Evolutionary conservation across 2,888 invertebrate species (phyloP).

Genomic region (Eilema sororculum): DNA sequence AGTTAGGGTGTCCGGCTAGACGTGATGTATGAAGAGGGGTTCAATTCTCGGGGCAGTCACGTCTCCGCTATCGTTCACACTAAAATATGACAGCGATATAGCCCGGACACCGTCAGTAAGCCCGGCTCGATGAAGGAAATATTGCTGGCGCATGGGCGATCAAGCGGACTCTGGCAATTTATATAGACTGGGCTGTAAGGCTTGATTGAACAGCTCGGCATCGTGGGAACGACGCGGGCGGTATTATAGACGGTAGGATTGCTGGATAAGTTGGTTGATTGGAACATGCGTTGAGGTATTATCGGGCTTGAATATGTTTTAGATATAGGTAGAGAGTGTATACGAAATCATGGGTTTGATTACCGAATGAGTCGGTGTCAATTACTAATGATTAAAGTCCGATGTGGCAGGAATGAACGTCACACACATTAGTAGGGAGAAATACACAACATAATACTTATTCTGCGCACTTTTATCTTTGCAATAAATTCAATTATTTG

Average conservation of each 20-base stretch:
- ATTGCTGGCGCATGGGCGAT: conserved; percentile 74
- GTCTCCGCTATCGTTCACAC: conserved; percentile 75
- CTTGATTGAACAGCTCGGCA: conserved; percentile 51
- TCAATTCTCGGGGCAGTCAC: conserved; percentile 65
- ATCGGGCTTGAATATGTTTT: not conserved
- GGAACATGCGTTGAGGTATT: conserved; percentile 13
- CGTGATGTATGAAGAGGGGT: conserved; percentile 58
- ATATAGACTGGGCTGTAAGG: conserved; percentile 45
- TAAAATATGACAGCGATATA: conserved; percentile 80
- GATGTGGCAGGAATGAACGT: too few species aligned
- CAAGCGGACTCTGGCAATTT: conserved; percentile 51
- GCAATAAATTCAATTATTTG: too few species aligned
- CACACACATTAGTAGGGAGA: too few species aligned
- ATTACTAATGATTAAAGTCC: too few species aligned
- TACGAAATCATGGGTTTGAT: not conserved
- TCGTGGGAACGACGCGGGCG: conserved; percentile 23
- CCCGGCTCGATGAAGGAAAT: conserved; percentile 78
- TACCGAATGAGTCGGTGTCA: not conserved
- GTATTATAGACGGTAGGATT: conserved; percentile 18
- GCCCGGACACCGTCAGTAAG: conserved; percentile 77
- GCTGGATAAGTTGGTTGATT: conserved; percentile 19
- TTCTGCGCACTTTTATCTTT: too few species aligned
- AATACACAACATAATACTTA: too few species aligned
- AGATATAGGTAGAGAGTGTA: not conserved
- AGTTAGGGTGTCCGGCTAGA: conserved; percentile 48